Evolutionary conservation across 2,888 invertebrate species (phyloP).

Genomic region (Trilocha varians): DNA sequence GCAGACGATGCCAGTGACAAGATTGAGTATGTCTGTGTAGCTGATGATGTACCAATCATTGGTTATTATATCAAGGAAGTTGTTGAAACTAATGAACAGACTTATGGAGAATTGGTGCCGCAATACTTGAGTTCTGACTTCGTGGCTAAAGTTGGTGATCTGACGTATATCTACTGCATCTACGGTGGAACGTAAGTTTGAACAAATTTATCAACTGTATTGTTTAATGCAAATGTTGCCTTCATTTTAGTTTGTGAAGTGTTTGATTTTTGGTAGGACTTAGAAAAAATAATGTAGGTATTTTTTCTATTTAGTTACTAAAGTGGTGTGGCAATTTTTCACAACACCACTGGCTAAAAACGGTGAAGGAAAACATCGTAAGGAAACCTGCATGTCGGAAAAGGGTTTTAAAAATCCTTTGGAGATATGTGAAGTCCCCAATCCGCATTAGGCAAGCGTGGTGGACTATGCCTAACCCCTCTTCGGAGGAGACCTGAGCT

Average conservation of each 20-base stretch:
- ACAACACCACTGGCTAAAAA: too few species aligned
- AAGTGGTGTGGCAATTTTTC: too few species aligned
- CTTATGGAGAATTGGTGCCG: slow-evolving; percentile 33
- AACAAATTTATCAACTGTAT: neutral
- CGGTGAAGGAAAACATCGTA: too few species aligned
- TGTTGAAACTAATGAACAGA: slow-evolving; percentile 22
- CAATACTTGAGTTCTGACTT: slow-evolving; percentile 43
- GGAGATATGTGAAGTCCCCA: too few species aligned
- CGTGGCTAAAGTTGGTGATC: slow-evolving; percentile 33
- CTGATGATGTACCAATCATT: slow-evolving; percentile 33
- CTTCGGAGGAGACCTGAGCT: too few species aligned
- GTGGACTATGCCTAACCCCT: too few species aligned
- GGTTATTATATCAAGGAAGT: slow-evolving; percentile 39
- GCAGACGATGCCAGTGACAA: slow-evolving; percentile 32
- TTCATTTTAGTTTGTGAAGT: slow-evolving; percentile 1
- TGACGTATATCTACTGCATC: slow-evolving; percentile 49
- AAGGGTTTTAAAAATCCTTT: too few species aligned
- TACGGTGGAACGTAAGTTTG: slow-evolving; percentile 54
- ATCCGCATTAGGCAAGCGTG: too few species aligned
- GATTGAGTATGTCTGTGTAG: slow-evolving; percentile 45
- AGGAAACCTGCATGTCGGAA: too few species aligned
- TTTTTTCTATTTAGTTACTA: too few species aligned
- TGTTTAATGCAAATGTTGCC: neutral
- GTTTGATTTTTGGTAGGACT: slow-evolving; percentile 1
- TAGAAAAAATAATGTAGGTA: slow-evolving; percentile 3